Base-by-base conservation (phyloP, 1,140 invertebrate species). In the Manduca sexta region DNA sequence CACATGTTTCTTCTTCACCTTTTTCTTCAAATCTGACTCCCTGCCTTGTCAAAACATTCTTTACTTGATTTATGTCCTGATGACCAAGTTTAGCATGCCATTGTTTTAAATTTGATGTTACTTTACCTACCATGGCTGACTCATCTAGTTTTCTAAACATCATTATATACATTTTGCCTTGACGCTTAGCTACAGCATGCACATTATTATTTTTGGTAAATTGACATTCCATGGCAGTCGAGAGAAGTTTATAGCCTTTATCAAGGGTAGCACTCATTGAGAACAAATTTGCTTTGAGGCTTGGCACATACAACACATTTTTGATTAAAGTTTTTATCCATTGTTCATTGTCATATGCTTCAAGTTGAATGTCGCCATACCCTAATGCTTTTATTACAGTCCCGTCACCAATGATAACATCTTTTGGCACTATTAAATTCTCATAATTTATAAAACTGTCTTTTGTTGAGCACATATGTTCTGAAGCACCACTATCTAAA, bases 161-260 rank as follows among this genome's bases (percentile, higher is more conserved):
- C 51, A 53, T 53, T 16, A 46, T 31, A 43, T 30, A 47, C 29
- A 53, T 47, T 42, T 53, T 46, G n/a, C 44, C 37, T 47, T 53
- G 18, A 21, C 51, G 12, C 10, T 53, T 30, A 38, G 44, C 44
- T 14, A 42, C n/a, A 33, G 43, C 51, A 33, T 18, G n/a, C 14
- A 46, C 31, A 34, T 14, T 21, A 12, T 52, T 42, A 34, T 42
- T 13, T 42, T 42, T 46, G 13, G 41, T 42, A 30, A 51, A 51
- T 21, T 40, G 10, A 26, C 21, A 40, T 38, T 13, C 12, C n/a
- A n/a, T n/a, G n/a, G n/a, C n/a, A n/a, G n/a, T n/a, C n/a, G 14
- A 31, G 13, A 18, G 18, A 15, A 45, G 26, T 18, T 40, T 39
- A 34, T 38, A 51, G 3, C 33, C 49, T 51, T 51, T 44, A 39